phyloP scores from a whole-genome alignment of 2,888 invertebrate species.

The Gasteruption jaculator region DNA sequence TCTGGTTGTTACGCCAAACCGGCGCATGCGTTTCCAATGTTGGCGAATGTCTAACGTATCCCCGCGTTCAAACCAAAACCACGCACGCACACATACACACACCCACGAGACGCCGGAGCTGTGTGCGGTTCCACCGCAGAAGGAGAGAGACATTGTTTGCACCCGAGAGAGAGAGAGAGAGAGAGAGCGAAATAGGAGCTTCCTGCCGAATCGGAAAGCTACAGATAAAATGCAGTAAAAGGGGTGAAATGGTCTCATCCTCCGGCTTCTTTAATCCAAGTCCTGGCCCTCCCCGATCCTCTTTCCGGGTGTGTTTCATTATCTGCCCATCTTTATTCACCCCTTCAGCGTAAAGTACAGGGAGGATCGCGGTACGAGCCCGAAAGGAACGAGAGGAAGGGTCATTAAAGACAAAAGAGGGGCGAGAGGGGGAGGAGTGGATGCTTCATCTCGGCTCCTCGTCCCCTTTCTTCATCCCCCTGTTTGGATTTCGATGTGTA shows the following conservation, averaged over 20 bases:
- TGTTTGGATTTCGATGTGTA: constrained; percentile 11
- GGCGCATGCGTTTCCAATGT: constrained; percentile 33
- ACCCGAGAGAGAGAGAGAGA: neutral
- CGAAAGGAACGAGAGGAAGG: constrained; percentile 5
- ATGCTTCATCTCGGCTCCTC: constrained; percentile 12
- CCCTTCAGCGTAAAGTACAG: constrained; percentile 20
- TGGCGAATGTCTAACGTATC: constrained; percentile 14
- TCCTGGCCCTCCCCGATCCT: constrained; percentile 25
- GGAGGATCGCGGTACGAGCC: constrained; percentile 11
- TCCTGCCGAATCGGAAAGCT: too few species aligned
- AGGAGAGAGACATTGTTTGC: neutral
- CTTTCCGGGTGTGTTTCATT: constrained; percentile 35
- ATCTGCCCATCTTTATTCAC: constrained; percentile 47
- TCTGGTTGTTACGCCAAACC: constrained; percentile 24
- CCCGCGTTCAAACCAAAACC: too few species aligned
- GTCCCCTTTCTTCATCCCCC: too few species aligned
- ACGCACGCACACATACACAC: too few species aligned
- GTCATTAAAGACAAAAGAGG: neutral
- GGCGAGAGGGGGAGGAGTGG: constrained; percentile 3
- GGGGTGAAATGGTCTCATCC: neutral
- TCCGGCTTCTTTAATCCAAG: constrained; percentile 21
- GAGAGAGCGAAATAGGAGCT: too few species aligned
- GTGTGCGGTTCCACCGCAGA: too few species aligned
- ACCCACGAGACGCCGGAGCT: too few species aligned
- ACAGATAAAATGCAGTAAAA: too few species aligned